These are phyloP conservation scores for Gastracanthus pulcherrimus DNA, from an alignment of 2,888 invertebrate species.

Conservation along the genomic window DNA sequence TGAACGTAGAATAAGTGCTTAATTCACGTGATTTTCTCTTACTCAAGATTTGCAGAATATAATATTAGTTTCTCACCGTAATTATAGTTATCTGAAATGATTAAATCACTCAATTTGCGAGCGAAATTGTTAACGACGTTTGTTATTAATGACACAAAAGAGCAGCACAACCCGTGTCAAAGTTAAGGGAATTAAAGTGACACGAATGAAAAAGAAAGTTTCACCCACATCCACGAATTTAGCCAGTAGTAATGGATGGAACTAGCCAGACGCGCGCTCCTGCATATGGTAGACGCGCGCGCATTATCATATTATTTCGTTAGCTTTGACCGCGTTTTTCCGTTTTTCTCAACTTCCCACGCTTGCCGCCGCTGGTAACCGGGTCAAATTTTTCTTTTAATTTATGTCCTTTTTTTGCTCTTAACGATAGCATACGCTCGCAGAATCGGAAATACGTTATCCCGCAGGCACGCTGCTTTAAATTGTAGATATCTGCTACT, in stretches of 20 bases:
- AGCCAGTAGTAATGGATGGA: slow-evolving; percentile 48
- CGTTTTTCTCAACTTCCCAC: slow-evolving; percentile 15
- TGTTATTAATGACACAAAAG: neutral
- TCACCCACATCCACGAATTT: slow-evolving; percentile 7
- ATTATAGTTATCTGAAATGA: too few species aligned
- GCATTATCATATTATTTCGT: slow-evolving; percentile 44
- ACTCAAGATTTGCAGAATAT: too few species aligned
- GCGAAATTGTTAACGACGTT: too few species aligned
- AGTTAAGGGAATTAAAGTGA: neutral
- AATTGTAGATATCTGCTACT: neutral
- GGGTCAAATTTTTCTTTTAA: slow-evolving; percentile 39
- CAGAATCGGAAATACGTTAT: neutral
- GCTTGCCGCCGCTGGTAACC: neutral
- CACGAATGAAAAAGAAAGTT: slow-evolving; percentile 17
- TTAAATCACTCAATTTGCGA: too few species aligned
- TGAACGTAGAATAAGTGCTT: too few species aligned
- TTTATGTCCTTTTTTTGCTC: slow-evolving; percentile 5
- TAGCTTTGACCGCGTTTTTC: slow-evolving; percentile 36
- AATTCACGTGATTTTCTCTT: too few species aligned
- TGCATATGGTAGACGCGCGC: neutral
- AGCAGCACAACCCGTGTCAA: neutral
- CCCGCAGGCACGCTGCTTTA: neutral
- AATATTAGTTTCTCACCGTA: too few species aligned
- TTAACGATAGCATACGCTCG: neutral
- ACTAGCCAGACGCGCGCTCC: slow-evolving; percentile 28